phyloP scores from a whole-genome alignment of 2,797 vertebrate genomes.

The Loriculus beryllinus region DNA sequence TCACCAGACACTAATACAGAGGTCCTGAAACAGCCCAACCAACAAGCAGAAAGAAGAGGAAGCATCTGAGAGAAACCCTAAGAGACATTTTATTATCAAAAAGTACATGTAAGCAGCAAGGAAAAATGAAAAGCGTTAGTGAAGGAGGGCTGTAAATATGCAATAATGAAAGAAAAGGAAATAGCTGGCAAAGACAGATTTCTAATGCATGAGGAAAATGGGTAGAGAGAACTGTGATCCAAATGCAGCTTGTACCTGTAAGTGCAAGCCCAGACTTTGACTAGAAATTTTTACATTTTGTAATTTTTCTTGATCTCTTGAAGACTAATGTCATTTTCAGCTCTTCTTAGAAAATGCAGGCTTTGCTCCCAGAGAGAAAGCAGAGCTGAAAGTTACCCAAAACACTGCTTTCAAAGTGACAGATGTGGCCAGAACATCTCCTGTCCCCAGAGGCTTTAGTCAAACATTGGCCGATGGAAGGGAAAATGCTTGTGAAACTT shows the following conservation, averaged over 20 bases:
- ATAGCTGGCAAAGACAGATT: background rate
- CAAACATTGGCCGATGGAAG: background rate
- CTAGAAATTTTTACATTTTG: background rate
- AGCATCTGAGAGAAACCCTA: background rate
- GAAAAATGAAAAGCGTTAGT: slow-evolving; percentile 15
- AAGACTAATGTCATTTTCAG: background rate
- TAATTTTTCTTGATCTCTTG: background rate
- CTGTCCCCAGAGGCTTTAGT: slow-evolving; percentile 14
- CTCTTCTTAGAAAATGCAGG: slow-evolving; percentile 1
- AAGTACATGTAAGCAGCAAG: background rate
- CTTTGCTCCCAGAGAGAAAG: slow-evolving; percentile 1
- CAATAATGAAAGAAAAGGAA: background rate
- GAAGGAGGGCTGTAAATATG: slow-evolving; percentile 4
- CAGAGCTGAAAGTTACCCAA: background rate
- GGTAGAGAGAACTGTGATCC: background rate
- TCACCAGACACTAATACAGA: background rate
- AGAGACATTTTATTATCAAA: background rate
- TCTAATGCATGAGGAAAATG: background rate
- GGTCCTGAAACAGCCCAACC: background rate
- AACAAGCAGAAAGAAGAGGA: background rate
- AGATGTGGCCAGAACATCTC: slow-evolving; percentile 39
- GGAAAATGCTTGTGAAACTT: slow-evolving; percentile 53
- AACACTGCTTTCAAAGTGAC: slow-evolving; percentile 14
- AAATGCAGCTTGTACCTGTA: background rate
- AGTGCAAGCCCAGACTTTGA: background rate